Evolutionary conservation across 2,888 invertebrate genomes (phyloP).

Genomic region (Drosophila ezoana): DNA sequence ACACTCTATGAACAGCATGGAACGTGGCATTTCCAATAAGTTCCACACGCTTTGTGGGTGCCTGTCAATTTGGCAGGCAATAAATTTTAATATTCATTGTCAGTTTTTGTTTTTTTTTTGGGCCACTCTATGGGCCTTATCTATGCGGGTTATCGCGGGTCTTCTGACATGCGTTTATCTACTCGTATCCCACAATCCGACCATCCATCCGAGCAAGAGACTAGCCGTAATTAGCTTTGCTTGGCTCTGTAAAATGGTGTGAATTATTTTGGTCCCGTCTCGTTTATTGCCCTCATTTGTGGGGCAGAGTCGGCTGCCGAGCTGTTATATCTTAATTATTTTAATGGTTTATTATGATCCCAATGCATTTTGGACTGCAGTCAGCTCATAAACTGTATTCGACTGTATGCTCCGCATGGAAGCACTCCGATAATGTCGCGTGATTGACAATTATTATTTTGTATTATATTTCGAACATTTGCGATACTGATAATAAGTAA

Average conservation of each 20-base stretch:
- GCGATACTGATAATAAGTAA: constrained; percentile 65
- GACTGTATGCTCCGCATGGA: no score
- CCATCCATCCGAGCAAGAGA: constrained; percentile 20
- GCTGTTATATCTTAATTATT: constrained; percentile 73
- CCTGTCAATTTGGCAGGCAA: constrained; percentile 82
- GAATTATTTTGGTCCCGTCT: constrained; percentile 56
- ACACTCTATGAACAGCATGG: neutral
- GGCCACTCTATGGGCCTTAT: constrained; percentile 58
- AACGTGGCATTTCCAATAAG: constrained; percentile 42
- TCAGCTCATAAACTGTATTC: neutral
- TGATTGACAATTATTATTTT: constrained; percentile 67
- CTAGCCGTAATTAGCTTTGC: constrained; percentile 61
- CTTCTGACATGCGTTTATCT: constrained; percentile 44
- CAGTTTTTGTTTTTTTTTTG: constrained; percentile 32
- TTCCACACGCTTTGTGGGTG: constrained; percentile 12
- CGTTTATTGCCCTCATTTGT: constrained; percentile 61
- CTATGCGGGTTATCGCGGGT: constrained; percentile 80
- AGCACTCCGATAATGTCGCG: constrained; percentile 47
- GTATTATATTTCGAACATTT: constrained; percentile 50
- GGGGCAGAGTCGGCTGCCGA: constrained; percentile 20
- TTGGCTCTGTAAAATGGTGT: constrained; percentile 61
- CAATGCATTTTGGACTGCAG: constrained; percentile 21
- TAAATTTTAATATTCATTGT: constrained; percentile 80
- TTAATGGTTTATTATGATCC: constrained; percentile 76
- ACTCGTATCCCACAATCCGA: constrained; percentile 5